Evolutionary conservation across 2,888 invertebrate species (phyloP).

Genomic region (Zygaena filipendulae): DNA sequence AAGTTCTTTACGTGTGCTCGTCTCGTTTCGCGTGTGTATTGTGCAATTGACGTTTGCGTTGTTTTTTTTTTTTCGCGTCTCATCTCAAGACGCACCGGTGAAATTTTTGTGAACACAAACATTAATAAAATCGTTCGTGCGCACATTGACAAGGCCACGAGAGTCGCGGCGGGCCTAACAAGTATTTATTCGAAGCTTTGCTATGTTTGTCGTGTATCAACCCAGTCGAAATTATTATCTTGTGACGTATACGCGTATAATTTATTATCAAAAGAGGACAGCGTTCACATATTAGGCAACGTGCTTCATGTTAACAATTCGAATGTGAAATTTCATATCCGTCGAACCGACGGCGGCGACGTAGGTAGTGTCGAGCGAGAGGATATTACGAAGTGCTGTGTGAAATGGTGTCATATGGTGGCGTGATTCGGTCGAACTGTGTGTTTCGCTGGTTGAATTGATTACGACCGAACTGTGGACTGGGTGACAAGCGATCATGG

Average conservation of each 20-base stretch:
- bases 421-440: no score
- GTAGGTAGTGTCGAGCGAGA: no score
- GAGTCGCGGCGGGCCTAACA: constrained; percentile 40
- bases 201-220: constrained; percentile 53
- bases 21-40: constrained; percentile 21
- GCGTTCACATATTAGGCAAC: constrained; percentile 34
- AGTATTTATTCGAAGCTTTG: constrained; percentile 54
- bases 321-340: constrained; percentile 27
- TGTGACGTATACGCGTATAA: constrained; percentile 40
- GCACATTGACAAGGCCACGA: constrained; percentile 44
- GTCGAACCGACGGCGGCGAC: no score
- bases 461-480: no score
- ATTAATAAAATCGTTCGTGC: no score
- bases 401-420: no score
- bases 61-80: no score
- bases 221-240: constrained; percentile 57
- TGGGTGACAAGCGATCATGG: no score
- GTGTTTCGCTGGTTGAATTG: no score
- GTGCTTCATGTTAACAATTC: constrained; percentile 32
- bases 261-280: constrained; percentile 44
- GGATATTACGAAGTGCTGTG: constrained; percentile 14
- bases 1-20: constrained; percentile 12
- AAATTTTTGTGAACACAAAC: no score
- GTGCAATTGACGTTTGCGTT: no score
- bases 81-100: no score